Evolutionary conservation across 2,113 vertebrate genomes (phyloP).

Genomic region (Ailurus styani): DNA sequence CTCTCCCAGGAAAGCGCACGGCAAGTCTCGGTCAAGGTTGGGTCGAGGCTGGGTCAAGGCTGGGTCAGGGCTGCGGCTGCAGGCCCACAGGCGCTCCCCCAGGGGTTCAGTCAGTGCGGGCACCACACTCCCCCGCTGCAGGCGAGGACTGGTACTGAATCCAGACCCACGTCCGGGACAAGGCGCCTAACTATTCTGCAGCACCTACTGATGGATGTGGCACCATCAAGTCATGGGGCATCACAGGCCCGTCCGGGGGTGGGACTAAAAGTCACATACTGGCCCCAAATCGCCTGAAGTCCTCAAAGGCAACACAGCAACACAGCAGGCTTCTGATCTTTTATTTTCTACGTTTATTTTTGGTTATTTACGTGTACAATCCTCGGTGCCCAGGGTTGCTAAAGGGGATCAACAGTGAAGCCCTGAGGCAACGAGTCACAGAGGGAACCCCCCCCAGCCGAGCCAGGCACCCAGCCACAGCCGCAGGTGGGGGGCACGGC

Average conservation of each 20-base stretch:
- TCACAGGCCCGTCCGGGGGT: background rate
- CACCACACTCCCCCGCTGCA: background rate
- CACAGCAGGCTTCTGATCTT: background rate
- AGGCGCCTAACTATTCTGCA: background rate
- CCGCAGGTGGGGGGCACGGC: background rate
- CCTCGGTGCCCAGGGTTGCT: background rate
- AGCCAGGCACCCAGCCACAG: background rate
- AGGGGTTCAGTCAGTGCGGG: background rate
- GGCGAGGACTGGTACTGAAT: background rate
- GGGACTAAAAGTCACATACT: background rate
- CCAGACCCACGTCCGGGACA: background rate
- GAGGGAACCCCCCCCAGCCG: background rate
- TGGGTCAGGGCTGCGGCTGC: background rate
- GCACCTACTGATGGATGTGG: background rate
- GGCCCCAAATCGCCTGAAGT: background rate
- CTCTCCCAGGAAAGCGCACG: background rate
- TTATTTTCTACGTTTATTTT: constrained; percentile 42
- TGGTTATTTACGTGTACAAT: background rate
- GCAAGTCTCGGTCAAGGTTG: background rate
- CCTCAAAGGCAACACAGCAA: background rate
- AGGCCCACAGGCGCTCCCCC: background rate
- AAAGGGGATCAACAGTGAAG: background rate
- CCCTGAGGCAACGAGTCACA: background rate
- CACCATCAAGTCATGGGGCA: background rate
- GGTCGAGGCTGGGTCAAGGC: background rate